A percentile compares a stretch with the other conserved stretches of the same genome.
Conservation (phyloP, 1,140 invertebrate genomes). For the Calosoma granatense region DNA sequence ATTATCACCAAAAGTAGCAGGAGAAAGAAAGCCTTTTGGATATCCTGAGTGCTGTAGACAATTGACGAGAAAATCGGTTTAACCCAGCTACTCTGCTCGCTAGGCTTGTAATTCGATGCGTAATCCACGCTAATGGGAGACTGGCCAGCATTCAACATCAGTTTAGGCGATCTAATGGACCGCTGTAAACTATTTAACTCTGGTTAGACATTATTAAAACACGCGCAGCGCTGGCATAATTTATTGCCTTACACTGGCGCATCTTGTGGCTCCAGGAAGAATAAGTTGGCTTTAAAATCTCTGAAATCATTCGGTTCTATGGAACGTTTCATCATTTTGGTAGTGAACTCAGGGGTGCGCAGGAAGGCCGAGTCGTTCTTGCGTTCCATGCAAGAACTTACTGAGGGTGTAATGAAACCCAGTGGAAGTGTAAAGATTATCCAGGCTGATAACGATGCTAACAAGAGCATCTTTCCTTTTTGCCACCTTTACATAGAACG, state of each 20-base stretch:
- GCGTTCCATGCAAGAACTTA: constrained; percentile 72
- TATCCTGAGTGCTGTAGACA: constrained; percentile 78
- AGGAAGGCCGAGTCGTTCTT: constrained; percentile 40
- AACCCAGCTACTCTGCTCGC: constrained; percentile 65
- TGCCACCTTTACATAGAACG: constrained; percentile 59
- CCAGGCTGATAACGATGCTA: constrained; percentile 90
- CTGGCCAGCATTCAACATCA: constrained; percentile 43
- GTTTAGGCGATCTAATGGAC: constrained; percentile 21
- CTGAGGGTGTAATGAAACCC: constrained; percentile 88
- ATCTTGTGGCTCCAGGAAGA: constrained; percentile 11
- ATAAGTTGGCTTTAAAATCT: background rate
- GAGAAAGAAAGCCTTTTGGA: constrained; percentile 94
- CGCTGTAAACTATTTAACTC: constrained; percentile 14
- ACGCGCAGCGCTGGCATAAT: background rate
- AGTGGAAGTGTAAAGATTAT: constrained; percentile 93
- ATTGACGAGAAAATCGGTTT: constrained; percentile 88
- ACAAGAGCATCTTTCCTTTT: constrained; percentile 74
- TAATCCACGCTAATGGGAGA: constrained; percentile 69
- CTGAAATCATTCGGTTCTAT: constrained; percentile 8
- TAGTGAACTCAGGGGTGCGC: constrained; percentile 34
- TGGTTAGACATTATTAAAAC: background rate
- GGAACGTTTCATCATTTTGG: constrained; percentile 31
- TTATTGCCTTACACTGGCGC: constrained; percentile 1
- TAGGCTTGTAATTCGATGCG: constrained; percentile 73
- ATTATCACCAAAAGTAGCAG: constrained; percentile 84